phyloP scores from a whole-genome alignment of 2,113 vertebrate genomes.

The Pseudonaja textilis region DNA sequence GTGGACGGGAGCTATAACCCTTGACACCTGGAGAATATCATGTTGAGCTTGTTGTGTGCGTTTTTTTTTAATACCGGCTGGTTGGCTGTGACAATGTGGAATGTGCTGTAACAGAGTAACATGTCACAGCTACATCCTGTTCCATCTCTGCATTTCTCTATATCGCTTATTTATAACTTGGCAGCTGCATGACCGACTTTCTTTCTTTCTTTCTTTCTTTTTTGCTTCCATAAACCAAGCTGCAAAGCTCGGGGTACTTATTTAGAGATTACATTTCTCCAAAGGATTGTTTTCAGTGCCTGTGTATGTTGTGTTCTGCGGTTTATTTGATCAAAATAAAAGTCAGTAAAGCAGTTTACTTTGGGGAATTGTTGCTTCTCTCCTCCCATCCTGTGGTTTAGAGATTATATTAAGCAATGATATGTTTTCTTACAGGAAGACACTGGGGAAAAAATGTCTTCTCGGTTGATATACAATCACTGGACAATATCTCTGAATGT shows the following conservation, averaged over 20 bases:
- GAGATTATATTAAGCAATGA: constrained; percentile 6
- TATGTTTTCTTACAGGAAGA: constrained; percentile 17
- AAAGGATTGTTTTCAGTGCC: constrained; percentile 35
- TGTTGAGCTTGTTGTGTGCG: background rate
- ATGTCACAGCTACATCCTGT: background rate
- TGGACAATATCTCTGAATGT: constrained; percentile 34
- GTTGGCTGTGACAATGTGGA: background rate
- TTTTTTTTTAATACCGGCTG: background rate
- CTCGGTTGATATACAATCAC: constrained; percentile 50
- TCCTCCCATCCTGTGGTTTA: background rate
- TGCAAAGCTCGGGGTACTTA: constrained; percentile 24
- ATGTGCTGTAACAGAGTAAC: constrained; percentile 10
- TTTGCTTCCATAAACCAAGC: constrained; percentile 16
- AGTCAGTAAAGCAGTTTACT: constrained; percentile 23
- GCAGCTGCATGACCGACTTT: constrained; percentile 3
- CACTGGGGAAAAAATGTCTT: constrained; percentile 37
- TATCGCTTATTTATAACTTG: constrained; percentile 9
- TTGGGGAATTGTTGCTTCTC: constrained; percentile 19
- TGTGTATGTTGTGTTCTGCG: constrained; percentile 12
- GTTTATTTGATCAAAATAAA: constrained; percentile 38
- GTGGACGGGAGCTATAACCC: background rate
- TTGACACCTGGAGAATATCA: background rate
- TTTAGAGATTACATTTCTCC: constrained; percentile 34
- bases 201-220: background rate
- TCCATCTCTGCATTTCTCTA: background rate